Evolutionary conservation across 2,113 vertebrate genomes (phyloP).

Genomic region (Dissostichus mawsoni): DNA sequence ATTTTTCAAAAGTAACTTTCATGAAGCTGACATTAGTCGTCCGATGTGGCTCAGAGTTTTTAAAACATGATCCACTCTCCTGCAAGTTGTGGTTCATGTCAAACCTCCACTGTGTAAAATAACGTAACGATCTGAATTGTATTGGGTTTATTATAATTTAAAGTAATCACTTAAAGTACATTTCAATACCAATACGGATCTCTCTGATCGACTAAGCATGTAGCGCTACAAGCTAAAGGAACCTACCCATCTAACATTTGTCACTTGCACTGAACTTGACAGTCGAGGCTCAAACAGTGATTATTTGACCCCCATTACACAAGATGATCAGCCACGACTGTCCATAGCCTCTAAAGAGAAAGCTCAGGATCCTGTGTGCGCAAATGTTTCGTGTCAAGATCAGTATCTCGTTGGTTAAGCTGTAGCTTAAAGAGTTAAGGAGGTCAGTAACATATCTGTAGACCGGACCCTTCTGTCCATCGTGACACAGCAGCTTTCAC

Average conservation of each 20-base stretch:
- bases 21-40: constrained; percentile 9
- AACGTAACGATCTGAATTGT: background rate
- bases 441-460: constrained; percentile 66
- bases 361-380: constrained; percentile 4
- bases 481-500: constrained; percentile 60
- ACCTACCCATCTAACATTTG: background rate
- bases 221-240: background rate
- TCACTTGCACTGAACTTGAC: background rate
- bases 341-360: constrained; percentile 30
- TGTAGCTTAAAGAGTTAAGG: constrained; percentile 79
- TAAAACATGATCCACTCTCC: too few relatives aligned
- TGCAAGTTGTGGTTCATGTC: too few relatives aligned
- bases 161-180: background rate
- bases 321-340: constrained; percentile 21
- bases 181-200: background rate
- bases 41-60: background rate
- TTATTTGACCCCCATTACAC: constrained; percentile 22
- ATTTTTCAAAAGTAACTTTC: background rate
- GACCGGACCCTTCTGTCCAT: constrained; percentile 64
- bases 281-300: constrained; percentile 12
- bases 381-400: constrained; percentile 62
- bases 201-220: background rate
- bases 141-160: too few relatives aligned
- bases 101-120: background rate
- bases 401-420: constrained; percentile 77